phyloP scores from a whole-genome alignment of 2,797 vertebrate genomes.

The Ficedula albicollis region DNA sequence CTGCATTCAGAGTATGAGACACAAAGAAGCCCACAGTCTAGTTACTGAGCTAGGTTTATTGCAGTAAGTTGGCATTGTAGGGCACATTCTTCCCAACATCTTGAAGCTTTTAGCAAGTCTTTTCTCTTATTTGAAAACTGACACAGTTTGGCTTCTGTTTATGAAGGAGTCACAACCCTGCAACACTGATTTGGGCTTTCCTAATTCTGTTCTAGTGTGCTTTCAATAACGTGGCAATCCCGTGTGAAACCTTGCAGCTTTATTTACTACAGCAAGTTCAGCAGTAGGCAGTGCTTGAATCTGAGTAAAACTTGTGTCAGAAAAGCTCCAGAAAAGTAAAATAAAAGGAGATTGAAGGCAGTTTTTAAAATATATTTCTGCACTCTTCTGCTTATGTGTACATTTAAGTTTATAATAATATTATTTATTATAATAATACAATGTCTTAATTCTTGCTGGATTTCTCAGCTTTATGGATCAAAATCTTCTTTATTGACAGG shows the following conservation, averaged over 20 bases:
- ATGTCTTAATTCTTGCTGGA: background rate
- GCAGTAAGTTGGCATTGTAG: conserved; percentile 52
- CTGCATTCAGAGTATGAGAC: conserved; percentile 50
- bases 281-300: background rate
- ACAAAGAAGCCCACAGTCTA: conserved; percentile 53
- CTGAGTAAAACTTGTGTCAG: background rate
- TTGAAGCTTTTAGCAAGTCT: conserved; percentile 72
- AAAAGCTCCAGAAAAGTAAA: background rate
- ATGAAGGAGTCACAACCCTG: conserved; percentile 58
- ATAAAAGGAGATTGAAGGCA: background rate
- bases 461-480: background rate
- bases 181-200: conserved; percentile 33
- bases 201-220: conserved; percentile 44
- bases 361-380: background rate
- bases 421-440: background rate
- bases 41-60: conserved; percentile 56
- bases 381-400: background rate
- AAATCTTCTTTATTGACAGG: background rate
- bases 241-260: conserved; percentile 49
- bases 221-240: conserved; percentile 48
- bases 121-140: conserved; percentile 56
- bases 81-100: conserved; percentile 66
- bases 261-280: conserved; percentile 41
- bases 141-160: conserved; percentile 59
- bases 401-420: background rate